These are phyloP conservation scores for Eumacrocentrus americanus DNA, from an alignment of 2,888 invertebrate genomes.

Conservation along the genomic window DNA sequence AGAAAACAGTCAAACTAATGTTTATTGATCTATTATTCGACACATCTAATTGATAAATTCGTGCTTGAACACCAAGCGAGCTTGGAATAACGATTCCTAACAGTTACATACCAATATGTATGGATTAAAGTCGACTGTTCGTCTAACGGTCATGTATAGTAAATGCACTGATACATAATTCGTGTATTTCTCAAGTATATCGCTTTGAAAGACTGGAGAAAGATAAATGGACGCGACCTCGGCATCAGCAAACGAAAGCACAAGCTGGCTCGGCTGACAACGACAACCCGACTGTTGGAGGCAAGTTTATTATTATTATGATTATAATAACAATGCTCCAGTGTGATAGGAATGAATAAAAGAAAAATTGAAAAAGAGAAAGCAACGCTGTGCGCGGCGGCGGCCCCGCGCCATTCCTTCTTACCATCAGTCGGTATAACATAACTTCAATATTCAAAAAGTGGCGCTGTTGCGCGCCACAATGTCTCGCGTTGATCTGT, in stretches of 20 bases:
- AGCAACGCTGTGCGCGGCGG: no score
- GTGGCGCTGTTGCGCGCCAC: not conserved
- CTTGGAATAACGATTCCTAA: not conserved
- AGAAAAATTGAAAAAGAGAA: not conserved
- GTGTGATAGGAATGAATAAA: no score
- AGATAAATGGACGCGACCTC: not conserved
- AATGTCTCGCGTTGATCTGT: not conserved
- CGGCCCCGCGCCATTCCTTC: not conserved
- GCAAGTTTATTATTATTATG: not conserved
- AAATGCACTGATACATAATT: not conserved
- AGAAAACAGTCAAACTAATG: no score
- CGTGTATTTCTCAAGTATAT: not conserved
- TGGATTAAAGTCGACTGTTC: not conserved
- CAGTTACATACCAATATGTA: not conserved
- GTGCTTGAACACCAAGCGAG: not conserved
- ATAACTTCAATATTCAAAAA: no score
- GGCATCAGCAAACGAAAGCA: constrained; percentile 6
- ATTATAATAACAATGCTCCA: not conserved
- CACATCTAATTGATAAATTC: constrained; percentile 13
- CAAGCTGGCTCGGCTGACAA: constrained; percentile 16
- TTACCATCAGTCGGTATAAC: not conserved
- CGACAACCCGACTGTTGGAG: constrained; percentile 15
- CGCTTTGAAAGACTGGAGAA: not conserved
- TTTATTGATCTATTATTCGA: not conserved
- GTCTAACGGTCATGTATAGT: not conserved